These are phyloP conservation scores for Pedetes capensis DNA, from an alignment of 2,113 vertebrate species.

Conservation along the genomic window DNA sequence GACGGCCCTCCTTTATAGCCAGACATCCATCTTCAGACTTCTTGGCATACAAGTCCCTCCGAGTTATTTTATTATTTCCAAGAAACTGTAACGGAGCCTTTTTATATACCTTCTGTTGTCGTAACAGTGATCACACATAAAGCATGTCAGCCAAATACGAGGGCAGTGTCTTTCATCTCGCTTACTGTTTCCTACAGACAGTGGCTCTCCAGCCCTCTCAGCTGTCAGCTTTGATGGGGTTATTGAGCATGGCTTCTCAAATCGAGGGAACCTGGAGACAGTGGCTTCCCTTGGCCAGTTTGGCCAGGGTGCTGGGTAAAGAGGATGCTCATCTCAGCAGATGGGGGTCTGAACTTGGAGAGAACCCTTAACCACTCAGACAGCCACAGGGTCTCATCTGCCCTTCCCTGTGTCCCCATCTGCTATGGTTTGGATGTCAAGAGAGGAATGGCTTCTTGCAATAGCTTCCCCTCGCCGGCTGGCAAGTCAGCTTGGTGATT, in stretches of 20 bases:
- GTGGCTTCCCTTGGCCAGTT: not conserved
- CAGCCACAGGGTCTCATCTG: not conserved
- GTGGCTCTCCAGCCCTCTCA: not conserved
- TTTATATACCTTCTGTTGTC: slow-evolving; percentile 71
- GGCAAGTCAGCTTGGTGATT: too few species aligned
- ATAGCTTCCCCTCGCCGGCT: too few species aligned
- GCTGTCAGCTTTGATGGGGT: not conserved
- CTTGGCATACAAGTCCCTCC: slow-evolving; percentile 47
- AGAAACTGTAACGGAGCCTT: slow-evolving; percentile 61
- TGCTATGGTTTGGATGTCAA: not conserved
- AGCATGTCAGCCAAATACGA: slow-evolving; percentile 43
- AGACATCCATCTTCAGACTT: slow-evolving; percentile 50
- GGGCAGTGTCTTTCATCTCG: not conserved
- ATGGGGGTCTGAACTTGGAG: too few species aligned
- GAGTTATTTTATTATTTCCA: slow-evolving; percentile 73
- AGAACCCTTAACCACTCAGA: not conserved
- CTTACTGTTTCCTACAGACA: slow-evolving; percentile 10
- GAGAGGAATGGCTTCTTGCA: not conserved
- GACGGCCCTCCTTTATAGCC: slow-evolving; percentile 22
- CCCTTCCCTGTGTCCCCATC: not conserved
- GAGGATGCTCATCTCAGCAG: not conserved
- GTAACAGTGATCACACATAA: slow-evolving; percentile 46
- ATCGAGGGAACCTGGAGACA: not conserved
- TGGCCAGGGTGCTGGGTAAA: not conserved
- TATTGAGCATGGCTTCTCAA: not conserved